A percentile compares a stretch with the other conserved stretches of the same genome.
Conservation (phyloP, 23 tunicate species). For the Corella eumyota region DNA sequence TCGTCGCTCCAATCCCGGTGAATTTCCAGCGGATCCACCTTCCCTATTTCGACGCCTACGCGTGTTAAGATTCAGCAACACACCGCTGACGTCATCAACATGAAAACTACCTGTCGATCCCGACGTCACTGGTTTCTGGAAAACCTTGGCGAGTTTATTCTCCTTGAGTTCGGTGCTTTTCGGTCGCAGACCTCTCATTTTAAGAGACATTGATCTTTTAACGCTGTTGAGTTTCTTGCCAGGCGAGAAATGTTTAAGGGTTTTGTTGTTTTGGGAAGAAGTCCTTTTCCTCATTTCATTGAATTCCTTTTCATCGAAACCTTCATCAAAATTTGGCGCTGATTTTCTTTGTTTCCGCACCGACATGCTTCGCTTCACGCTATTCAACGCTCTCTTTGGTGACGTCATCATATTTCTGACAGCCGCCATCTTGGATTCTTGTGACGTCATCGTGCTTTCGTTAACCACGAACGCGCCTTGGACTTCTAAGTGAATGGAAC, state of each 20-base stretch:
- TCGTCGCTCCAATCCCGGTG: too few species aligned
- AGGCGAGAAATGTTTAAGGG: neutral
- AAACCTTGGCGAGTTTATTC: neutral
- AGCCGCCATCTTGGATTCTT: neutral
- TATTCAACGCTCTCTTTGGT: neutral
- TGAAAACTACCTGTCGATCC: neutral
- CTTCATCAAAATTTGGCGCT: neutral
- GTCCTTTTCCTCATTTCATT: neutral
- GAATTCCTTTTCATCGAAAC: neutral
- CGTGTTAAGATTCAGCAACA: neutral
- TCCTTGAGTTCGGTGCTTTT: too few species aligned
- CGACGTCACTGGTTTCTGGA: neutral
- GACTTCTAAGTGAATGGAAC: neutral
- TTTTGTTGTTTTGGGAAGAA: neutral
- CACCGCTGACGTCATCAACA: slow-evolving; percentile 11
- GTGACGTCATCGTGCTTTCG: too few species aligned
- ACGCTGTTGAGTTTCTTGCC: neutral
- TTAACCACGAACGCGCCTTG: slow-evolving; percentile 28
- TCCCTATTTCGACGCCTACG: slow-evolving; percentile 1
- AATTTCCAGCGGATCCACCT: too few species aligned
- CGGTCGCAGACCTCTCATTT: neutral
- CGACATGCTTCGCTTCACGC: slow-evolving; percentile 1
- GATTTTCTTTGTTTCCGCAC: neutral
- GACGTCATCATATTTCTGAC: neutral
- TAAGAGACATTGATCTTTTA: slow-evolving; percentile 5